Evolutionary conservation across 2,888 invertebrate genomes (phyloP), one percentile per base, ranked within the genome.

Genomic region (Tenthredo notha): DNA sequence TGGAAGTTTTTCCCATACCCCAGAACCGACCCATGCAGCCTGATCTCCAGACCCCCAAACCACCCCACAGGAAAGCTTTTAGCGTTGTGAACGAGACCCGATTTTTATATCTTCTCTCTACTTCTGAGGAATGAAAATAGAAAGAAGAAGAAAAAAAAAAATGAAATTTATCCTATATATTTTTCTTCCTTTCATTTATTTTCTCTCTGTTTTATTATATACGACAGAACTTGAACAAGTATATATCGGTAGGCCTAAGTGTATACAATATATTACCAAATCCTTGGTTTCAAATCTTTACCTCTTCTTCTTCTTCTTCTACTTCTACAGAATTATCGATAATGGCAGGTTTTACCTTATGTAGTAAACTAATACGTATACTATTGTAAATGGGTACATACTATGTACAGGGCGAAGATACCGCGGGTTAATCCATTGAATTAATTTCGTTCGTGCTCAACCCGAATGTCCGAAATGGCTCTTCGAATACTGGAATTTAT

Each of bases 41-140:
- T 18, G 75, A 43, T 77, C 54, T 77, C 50, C 54, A 77, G 77
- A 77, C 25, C 77, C 77, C 77, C 33, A 18, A 29, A 54, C 50
- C 77, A 47, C 54, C 77, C 25, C 50, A 9, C 21, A 25, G 21
- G 21, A 40, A 67, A 78, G 25, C 85, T 87, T 87, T 87, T 87
- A 87, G 83, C 85, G 82, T 85, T 85, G 85, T 58, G 65, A 75
- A 18, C 77, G 77, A 58, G 84, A 54, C 75, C 67, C 86, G 84
- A 85, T 86, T 88, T 88, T 88, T 87, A 84, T 87, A 85, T 84
- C 85, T 65, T 82, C 77, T 85, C 61, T 85, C 74, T 84, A 80
- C 61, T 74, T 80, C 84, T 84, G 82, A 87, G 25, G 25, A 43
- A 74, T 21, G 10, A 74, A 74, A 72, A 43, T 72, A 1, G 40